Percentiles rank a stretch among this genome's conserved stretches.
Evolutionary conservation across 2,113 vertebrate genomes (phyloP).

Genomic region (Desmodus rotundus): DNA sequence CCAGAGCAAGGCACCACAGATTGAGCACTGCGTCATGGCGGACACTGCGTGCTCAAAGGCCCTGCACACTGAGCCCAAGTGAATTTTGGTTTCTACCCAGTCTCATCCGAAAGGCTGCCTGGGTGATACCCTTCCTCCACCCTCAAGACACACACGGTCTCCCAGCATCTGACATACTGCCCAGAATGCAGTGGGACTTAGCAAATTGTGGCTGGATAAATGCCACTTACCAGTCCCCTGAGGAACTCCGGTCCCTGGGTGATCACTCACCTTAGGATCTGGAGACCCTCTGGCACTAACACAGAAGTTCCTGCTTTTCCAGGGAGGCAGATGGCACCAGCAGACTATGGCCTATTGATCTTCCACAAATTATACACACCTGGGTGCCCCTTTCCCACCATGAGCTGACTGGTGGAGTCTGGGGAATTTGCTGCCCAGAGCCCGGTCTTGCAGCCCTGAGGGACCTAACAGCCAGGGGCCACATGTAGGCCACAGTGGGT

Average conservation of each 20-base stretch:
- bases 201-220: background rate
- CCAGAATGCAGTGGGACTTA: background rate
- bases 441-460: background rate
- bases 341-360: background rate
- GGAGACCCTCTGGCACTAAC: background rate
- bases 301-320: background rate
- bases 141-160: background rate
- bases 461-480: background rate
- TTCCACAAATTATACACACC: background rate
- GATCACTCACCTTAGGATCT: background rate
- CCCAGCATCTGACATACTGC: background rate
- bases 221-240: background rate
- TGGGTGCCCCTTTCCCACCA: background rate
- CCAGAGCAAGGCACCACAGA: background rate
- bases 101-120: background rate
- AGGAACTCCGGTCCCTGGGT: background rate
- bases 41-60: background rate
- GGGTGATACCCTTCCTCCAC: background rate
- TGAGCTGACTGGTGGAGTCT: fast-evolving
- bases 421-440: background rate
- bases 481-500: background rate
- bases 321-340: background rate
- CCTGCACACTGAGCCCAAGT: background rate
- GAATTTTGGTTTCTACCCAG: background rate
- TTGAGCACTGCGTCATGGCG: background rate